These are phyloP conservation scores for Mesoclemmys tuberculata DNA, from an alignment of 2,113 vertebrate species.

Conservation along the genomic window DNA sequence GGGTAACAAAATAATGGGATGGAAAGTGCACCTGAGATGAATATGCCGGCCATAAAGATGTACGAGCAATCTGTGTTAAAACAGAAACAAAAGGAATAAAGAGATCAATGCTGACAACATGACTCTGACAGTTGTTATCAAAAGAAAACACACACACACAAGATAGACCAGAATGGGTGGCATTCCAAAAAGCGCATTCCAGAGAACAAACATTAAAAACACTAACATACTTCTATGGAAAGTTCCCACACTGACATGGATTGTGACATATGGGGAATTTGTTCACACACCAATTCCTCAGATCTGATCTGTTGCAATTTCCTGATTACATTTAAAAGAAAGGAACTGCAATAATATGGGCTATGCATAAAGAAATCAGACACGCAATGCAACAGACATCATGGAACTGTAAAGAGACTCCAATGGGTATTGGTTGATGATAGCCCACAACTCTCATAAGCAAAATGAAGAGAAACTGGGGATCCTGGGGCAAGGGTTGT, in stretches of 20 bases:
- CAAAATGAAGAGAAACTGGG: neutral
- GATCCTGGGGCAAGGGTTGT: neutral
- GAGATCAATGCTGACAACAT: constrained; percentile 66
- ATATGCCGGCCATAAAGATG: constrained; percentile 80
- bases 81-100: constrained; percentile 73
- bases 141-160: constrained; percentile 11
- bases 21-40: constrained; percentile 85
- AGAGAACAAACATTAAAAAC: neutral
- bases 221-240: neutral
- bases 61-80: constrained; percentile 85
- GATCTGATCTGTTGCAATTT: neutral
- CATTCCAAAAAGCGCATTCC: neutral
- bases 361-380: neutral
- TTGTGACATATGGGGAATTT: neutral
- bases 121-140: constrained; percentile 51
- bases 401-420: neutral
- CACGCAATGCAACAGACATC: neutral
- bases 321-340: neutral
- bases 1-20: constrained; percentile 68
- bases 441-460: neutral
- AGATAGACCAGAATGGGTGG: neutral
- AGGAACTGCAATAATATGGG: fast-evolving
- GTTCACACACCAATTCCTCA: neutral
- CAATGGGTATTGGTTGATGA: neutral
- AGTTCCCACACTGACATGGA: neutral